Evolutionary conservation across 2,888 invertebrate genomes (phyloP).

Genomic region (Ormyrus nitidulus): DNA sequence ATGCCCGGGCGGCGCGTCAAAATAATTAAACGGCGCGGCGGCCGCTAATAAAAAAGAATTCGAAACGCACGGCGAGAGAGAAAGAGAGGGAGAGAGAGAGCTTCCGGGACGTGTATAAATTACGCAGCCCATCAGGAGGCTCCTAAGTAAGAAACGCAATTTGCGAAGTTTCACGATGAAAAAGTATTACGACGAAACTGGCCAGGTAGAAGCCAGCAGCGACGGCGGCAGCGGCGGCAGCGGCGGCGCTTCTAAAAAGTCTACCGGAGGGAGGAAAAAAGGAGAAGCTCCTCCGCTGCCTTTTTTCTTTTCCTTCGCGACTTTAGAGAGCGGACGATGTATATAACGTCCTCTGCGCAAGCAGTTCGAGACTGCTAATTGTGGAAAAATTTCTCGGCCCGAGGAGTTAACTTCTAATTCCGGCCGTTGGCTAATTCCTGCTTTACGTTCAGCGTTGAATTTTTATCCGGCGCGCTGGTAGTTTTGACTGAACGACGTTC

Average conservation of each 20-base stretch:
- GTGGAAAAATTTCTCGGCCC: conserved; percentile 19
- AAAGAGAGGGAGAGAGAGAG: neutral
- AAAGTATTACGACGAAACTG: conserved; percentile 54
- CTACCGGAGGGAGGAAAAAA: conserved; percentile 17
- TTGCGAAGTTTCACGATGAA: conserved; percentile 55
- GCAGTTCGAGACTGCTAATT: conserved; percentile 17
- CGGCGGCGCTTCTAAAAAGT: conserved; percentile 28
- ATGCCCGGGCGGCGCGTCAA: conserved; percentile 23
- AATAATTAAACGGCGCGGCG: conserved; percentile 34
- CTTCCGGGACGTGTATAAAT: conserved; percentile 50
- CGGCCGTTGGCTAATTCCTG: too few relatives aligned
- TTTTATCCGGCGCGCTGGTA: too few relatives aligned
- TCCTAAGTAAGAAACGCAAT: conserved; percentile 56
- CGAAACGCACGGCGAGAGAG: neutral
- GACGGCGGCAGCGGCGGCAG: neutral
- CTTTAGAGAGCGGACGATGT: conserved; percentile 6
- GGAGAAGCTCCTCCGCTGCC: neutral
- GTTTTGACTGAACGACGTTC: too few relatives aligned
- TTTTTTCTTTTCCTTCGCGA: neutral
- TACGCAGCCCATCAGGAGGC: conserved; percentile 42
- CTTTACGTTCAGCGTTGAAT: too few relatives aligned
- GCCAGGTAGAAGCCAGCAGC: neutral
- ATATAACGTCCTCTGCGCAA: neutral
- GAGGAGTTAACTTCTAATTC: too few relatives aligned
- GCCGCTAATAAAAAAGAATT: conserved; percentile 11